phyloP scores from a whole-genome alignment of 2,113 vertebrate species.

The Scortum barcoo region DNA sequence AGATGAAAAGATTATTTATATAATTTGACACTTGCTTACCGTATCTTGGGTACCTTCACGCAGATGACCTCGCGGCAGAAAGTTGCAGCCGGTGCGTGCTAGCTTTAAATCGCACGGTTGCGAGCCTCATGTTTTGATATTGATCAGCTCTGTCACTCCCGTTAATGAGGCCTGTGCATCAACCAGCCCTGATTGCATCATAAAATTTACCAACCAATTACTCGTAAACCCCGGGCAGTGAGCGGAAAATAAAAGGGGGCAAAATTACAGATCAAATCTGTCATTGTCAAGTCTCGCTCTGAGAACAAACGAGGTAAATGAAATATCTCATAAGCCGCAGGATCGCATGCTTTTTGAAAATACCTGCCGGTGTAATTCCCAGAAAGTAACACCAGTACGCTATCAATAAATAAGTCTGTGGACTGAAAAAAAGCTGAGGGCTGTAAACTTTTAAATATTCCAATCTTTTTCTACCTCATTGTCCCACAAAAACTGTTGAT shows the following conservation, averaged over 20 bases:
- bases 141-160: conserved; percentile 36
- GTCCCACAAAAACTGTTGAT: background rate
- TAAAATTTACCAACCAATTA: conserved; percentile 44
- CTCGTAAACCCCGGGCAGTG: conserved; percentile 10
- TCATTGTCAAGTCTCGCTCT: conserved; percentile 27
- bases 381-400: conserved; percentile 1
- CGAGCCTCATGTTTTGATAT: conserved; percentile 4
- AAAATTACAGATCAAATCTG: conserved; percentile 41
- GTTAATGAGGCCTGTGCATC: conserved; percentile 45
- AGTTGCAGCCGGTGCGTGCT: background rate
- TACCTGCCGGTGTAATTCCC: background rate
- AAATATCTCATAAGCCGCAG: conserved; percentile 27
- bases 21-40: background rate
- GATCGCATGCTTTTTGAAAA: background rate
- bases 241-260: conserved; percentile 23
- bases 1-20: background rate
- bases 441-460: conserved; percentile 25
- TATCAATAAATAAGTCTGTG: conserved; percentile 36
- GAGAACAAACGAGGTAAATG: background rate
- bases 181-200: conserved; percentile 31
- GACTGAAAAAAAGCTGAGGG: conserved; percentile 5
- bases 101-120: background rate
- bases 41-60: background rate
- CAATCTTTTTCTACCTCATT: background rate
- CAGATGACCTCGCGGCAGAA: conserved; percentile 1